Percentiles rank a stretch among this genome's conserved stretches.
Conservation (phyloP, 1,140 invertebrate species). For the Monochamus saltuarius region DNA sequence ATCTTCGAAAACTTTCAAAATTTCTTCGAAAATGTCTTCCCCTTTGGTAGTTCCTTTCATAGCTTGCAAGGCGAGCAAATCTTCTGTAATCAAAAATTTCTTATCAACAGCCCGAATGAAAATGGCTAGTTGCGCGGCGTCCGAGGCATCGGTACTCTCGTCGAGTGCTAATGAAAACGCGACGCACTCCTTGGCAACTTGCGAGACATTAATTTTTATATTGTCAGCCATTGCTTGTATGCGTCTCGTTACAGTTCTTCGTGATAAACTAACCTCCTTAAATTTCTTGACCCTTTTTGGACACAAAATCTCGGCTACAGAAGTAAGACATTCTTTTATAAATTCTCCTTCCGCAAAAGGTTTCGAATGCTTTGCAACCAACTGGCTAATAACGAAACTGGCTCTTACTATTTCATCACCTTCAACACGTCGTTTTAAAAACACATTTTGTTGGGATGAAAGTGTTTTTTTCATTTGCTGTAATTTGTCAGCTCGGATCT, state of each 20-base stretch:
- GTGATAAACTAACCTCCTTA: background rate
- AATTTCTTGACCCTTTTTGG: background rate
- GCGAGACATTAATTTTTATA: background rate
- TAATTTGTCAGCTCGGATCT: conserved; percentile 27
- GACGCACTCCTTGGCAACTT: background rate
- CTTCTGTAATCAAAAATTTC: background rate
- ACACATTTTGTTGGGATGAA: conserved; percentile 5
- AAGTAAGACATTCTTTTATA: conserved; percentile 43
- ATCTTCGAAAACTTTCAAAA: background rate
- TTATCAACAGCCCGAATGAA: conserved; percentile 1
- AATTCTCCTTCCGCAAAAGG: conserved; percentile 42
- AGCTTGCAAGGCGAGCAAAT: background rate
- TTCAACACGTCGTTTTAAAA: conserved; percentile 1
- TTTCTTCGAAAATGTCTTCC: background rate
- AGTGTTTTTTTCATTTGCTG: conserved; percentile 24
- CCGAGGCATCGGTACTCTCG: conserved; percentile 1
- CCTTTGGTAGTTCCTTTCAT: background rate
- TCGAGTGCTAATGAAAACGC: conserved; percentile 2
- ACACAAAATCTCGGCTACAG: conserved; percentile 19
- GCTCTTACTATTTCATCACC: conserved; percentile 18
- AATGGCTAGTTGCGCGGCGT: background rate
- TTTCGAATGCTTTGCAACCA: conserved; percentile 42
- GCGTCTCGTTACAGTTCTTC: background rate
- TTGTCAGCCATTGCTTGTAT: conserved; percentile 1
- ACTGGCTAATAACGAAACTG: conserved; percentile 34